Percentiles rank a stretch among this genome's conserved stretches.
These are phyloP conservation scores for Phalacrocorax aristotelis DNA, from an alignment of 2,113 vertebrate species.

Conservation along the genomic window DNA sequence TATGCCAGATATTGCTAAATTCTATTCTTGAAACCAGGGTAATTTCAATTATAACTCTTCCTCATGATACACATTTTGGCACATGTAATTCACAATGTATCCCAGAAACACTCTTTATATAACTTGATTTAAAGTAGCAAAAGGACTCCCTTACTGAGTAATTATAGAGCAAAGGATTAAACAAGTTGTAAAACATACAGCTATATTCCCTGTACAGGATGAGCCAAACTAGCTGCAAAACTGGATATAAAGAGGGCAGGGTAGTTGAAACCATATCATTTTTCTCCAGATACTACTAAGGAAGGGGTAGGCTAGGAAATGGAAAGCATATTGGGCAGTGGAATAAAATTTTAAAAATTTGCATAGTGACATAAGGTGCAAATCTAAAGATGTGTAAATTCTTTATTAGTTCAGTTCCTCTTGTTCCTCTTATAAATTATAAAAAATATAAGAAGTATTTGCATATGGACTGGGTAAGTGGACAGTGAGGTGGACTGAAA, in stretches of 20 bases:
- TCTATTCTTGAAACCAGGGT: background rate
- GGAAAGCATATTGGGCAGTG: background rate
- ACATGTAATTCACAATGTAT: background rate
- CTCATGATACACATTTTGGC: background rate
- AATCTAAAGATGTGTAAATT: background rate
- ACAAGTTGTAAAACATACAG: background rate
- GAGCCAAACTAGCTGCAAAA: background rate
- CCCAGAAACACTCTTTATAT: background rate
- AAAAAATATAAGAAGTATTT: background rate
- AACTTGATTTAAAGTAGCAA: background rate
- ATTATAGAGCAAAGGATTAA: background rate
- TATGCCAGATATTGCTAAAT: background rate
- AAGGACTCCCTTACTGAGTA: background rate
- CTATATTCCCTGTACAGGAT: background rate
- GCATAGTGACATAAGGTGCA: background rate
- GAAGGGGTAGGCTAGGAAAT: background rate
- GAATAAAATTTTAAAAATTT: background rate
- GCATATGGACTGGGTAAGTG: background rate
- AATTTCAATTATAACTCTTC: background rate
- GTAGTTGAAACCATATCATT: background rate
- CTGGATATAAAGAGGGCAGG: rapidly evolving
- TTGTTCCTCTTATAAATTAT: background rate
- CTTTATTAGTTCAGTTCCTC: background rate
- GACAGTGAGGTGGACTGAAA: background rate
- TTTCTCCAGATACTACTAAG: background rate